phyloP scores from a whole-genome alignment of 2,888 invertebrate genomes.

The Schizaphis graminum region DNA sequence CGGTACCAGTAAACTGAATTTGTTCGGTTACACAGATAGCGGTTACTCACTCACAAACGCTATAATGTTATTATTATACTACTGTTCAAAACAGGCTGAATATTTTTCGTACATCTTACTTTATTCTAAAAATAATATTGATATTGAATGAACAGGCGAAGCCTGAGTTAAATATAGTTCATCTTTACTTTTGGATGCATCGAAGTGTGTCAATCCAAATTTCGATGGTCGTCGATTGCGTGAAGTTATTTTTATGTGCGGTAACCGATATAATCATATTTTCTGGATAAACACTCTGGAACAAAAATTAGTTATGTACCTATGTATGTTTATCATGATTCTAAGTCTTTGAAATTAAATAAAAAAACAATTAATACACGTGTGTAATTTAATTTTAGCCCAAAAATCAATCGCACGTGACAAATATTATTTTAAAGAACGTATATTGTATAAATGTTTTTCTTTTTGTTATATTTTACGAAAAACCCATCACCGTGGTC shows the following conservation, averaged over 20 bases:
- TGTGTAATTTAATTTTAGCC: neutral
- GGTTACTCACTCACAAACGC: neutral
- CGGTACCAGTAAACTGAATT: neutral
- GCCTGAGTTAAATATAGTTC: neutral
- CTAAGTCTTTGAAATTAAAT: neutral
- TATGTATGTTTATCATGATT: neutral
- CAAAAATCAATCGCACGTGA: neutral
- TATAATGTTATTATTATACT: neutral
- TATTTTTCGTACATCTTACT: neutral
- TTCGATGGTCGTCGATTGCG: neutral
- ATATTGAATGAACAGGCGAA: neutral
- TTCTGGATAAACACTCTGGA: neutral
- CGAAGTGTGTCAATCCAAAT: neutral
- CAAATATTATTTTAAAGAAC: neutral
- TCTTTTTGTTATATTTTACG: neutral
- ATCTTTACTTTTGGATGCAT: neutral
- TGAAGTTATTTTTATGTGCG: neutral
- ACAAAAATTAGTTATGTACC: neutral
- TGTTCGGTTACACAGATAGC: conserved; percentile 6
- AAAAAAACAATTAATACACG: neutral
- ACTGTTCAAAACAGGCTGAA: neutral
- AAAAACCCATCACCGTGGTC: neutral
- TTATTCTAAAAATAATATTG: conserved; percentile 1
- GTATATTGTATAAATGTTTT: neutral
- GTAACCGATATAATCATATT: neutral